Evolutionary conservation across 2,888 invertebrate genomes (phyloP).

Genomic region (Erebia aethiops): DNA sequence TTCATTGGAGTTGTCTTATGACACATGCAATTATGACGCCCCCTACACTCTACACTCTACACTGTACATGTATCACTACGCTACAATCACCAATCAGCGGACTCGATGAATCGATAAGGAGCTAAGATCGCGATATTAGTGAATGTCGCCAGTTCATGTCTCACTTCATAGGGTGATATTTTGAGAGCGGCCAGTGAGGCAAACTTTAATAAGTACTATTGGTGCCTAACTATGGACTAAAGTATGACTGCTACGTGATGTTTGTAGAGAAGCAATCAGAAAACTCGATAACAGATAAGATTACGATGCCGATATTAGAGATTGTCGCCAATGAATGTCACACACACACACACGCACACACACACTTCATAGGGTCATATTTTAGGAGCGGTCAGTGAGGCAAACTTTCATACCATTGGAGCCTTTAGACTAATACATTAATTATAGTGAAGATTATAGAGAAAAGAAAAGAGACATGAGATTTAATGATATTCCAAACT

Average conservation of each 20-base stretch:
- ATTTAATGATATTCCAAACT: too few relatives aligned
- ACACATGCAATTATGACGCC: not conserved
- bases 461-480: too few relatives aligned
- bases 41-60: too few relatives aligned
- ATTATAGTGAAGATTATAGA: too few relatives aligned
- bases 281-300: conserved; percentile 4
- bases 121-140: not conserved
- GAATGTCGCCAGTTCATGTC: not conserved
- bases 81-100: not conserved
- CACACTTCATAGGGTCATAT: not conserved
- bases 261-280: too few relatives aligned
- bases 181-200: not conserved
- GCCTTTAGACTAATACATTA: too few relatives aligned
- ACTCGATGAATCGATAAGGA: conserved; percentile 7
- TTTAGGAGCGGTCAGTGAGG: not conserved
- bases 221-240: not conserved
- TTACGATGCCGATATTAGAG: not conserved
- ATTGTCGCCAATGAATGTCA: not conserved
- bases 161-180: not conserved
- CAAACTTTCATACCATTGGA: not conserved
- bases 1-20: not conserved
- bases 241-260: not conserved
- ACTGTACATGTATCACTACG: not conserved
- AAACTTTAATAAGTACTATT: not conserved
- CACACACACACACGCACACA: too few relatives aligned